phyloP scores from a whole-genome alignment of 2,888 invertebrate species.

The Asteroscopus sphinx region DNA sequence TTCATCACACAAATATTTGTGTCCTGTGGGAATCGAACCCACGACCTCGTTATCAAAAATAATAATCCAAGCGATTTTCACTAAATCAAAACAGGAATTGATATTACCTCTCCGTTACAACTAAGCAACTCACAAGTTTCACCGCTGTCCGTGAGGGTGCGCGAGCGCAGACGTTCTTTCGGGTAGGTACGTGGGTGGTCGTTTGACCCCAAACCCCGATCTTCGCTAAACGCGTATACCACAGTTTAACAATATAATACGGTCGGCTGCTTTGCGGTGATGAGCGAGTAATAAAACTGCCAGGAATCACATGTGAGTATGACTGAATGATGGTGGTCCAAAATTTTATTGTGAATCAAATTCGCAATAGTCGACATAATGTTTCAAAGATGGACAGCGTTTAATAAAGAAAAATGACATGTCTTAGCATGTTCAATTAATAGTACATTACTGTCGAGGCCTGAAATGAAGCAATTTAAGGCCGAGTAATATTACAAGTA shows the following conservation, averaged over 20 bases:
- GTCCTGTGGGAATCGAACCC: too few species aligned
- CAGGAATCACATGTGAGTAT: slow-evolving; percentile 3
- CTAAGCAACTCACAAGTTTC: neutral
- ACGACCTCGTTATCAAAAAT: too few species aligned
- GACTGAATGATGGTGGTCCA: too few species aligned
- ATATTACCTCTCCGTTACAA: neutral
- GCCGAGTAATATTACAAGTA: too few species aligned
- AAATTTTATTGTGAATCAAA: too few species aligned
- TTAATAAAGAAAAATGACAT: too few species aligned
- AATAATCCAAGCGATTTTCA: too few species aligned
- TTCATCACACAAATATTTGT: too few species aligned
- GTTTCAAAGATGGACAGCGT: neutral
- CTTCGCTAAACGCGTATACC: slow-evolving; percentile 27
- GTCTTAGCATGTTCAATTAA: too few species aligned
- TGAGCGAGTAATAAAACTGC: slow-evolving; percentile 10
- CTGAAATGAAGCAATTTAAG: too few species aligned
- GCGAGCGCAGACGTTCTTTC: slow-evolving; percentile 38
- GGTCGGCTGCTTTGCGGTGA: slow-evolving; percentile 30
- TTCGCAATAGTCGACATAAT: neutral
- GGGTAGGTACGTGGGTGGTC: slow-evolving; percentile 56
- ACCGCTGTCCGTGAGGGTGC: slow-evolving; percentile 1
- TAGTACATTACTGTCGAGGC: too few species aligned
- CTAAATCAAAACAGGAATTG: slow-evolving; percentile 4
- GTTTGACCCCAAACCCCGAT: slow-evolving; percentile 44
- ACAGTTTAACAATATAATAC: slow-evolving; percentile 20